A percentile compares a stretch with the other conserved stretches of the same genome.
These are phyloP conservation scores for Anser cygnoides DNA, from an alignment of 2,113 vertebrate species.

Conservation along the genomic window DNA sequence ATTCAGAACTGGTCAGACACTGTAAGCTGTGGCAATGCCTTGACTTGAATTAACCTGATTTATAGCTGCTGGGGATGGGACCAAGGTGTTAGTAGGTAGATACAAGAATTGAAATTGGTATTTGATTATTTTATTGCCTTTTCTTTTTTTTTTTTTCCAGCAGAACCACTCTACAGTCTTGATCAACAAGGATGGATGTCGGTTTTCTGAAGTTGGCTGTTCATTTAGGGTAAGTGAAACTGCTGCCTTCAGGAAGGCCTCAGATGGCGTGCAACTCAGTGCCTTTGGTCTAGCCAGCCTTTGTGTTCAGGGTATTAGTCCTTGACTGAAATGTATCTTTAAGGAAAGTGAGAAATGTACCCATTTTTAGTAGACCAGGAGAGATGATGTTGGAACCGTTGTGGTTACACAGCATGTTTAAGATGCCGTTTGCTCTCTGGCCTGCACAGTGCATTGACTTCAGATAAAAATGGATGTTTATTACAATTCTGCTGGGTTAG, in stretches of 20 bases:
- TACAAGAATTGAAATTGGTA: not conserved
- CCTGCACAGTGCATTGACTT: not conserved
- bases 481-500: not conserved
- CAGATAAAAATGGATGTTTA: not conserved
- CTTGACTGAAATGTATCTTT: not conserved
- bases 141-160: not conserved
- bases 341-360: not conserved
- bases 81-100: not conserved
- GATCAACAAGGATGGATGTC: slow-evolving; percentile 65
- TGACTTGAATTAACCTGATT: not conserved
- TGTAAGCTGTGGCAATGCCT: not conserved
- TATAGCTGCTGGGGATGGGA: not conserved
- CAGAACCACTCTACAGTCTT: slow-evolving; percentile 57
- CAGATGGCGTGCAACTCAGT: not conserved
- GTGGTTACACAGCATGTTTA: not conserved
- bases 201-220: slow-evolving; percentile 81
- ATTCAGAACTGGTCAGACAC: not conserved
- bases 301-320: not conserved
- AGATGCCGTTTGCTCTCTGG: not conserved
- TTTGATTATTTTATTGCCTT: not conserved
- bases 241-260: not conserved
- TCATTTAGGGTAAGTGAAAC: slow-evolving; percentile 75
- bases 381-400: not conserved
- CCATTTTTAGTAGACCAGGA: not conserved
- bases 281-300: not conserved